Percentiles rank a stretch among this genome's conserved stretches.
phyloP scores from a whole-genome alignment of 2,888 invertebrate species.

The Leptinotarsa rubiginosa region DNA sequence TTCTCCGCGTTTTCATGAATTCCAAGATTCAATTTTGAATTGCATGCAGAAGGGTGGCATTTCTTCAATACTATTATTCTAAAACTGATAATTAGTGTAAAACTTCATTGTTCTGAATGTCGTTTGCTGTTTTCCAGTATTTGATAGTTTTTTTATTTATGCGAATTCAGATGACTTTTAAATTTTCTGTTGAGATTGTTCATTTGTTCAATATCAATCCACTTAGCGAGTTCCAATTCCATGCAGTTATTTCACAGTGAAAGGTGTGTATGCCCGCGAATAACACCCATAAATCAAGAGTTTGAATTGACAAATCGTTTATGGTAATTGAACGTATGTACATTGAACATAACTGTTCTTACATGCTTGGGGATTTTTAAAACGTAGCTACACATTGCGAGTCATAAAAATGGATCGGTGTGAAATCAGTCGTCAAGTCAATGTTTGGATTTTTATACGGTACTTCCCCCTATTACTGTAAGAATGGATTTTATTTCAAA shows the following conservation, averaged over 20 bases:
- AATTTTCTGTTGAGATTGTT: not conserved
- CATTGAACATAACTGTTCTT: conserved; percentile 7
- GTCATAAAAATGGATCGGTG: not conserved
- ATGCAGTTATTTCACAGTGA: not conserved
- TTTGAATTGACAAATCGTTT: conserved; percentile 7
- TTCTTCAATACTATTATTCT: too few relatives aligned
- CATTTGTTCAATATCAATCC: not conserved
- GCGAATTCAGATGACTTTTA: not conserved
- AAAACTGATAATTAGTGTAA: too few relatives aligned
- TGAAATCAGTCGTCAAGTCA: too few relatives aligned
- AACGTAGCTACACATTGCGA: not conserved
- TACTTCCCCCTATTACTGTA: too few relatives aligned
- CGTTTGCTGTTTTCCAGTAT: too few relatives aligned
- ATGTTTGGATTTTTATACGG: too few relatives aligned
- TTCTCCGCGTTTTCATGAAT: too few relatives aligned
- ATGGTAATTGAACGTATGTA: conserved; percentile 7
- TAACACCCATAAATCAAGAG: conserved; percentile 1
- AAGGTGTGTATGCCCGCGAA: conserved; percentile 1
- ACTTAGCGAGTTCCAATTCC: not conserved
- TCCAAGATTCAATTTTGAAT: too few relatives aligned
- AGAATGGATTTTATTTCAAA: too few relatives aligned
- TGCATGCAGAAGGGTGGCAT: too few relatives aligned
- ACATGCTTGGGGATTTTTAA: not conserved
- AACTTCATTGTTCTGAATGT: too few relatives aligned
- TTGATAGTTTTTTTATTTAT: too few relatives aligned